Conservation (phyloP, 2,888 invertebrate species). For the Drosophila quinaria region DNA sequence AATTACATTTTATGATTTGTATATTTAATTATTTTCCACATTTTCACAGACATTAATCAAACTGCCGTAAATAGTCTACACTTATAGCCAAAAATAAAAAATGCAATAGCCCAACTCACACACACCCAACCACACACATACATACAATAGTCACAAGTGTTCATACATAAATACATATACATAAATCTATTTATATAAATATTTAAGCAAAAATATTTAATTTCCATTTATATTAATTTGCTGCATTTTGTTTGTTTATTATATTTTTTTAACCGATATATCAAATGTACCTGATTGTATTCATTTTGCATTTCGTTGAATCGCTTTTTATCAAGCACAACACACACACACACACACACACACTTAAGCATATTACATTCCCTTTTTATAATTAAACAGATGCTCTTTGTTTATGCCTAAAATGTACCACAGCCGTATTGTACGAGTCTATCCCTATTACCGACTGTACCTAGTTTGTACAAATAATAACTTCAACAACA, state of each 20-base stretch:
- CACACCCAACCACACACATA: constrained; percentile 26
- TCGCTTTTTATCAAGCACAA: constrained; percentile 48
- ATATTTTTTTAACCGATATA: constrained; percentile 69
- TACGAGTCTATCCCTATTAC: constrained; percentile 58
- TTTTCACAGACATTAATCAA: constrained; percentile 42
- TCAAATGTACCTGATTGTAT: constrained; percentile 82
- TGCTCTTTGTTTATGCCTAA: constrained; percentile 38
- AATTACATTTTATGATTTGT: constrained; percentile 56
- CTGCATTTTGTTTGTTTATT: constrained; percentile 67
- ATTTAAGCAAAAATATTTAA: constrained; percentile 46
- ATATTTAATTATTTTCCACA: constrained; percentile 15
- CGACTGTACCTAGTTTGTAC: constrained; percentile 75
- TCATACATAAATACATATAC: constrained; percentile 65
- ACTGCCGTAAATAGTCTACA: constrained; percentile 55
- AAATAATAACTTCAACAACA: constrained; percentile 52
- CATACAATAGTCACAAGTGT: constrained; percentile 72
- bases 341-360: constrained; percentile 16
- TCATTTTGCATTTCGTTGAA: constrained; percentile 76
- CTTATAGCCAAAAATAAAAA: constrained; percentile 50
- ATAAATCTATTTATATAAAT: constrained; percentile 39
- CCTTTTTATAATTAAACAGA: constrained; percentile 28
- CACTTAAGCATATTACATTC: constrained; percentile 32
- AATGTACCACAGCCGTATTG: constrained; percentile 54
- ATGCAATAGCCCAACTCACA: constrained; percentile 69
- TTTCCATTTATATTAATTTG: constrained; percentile 57